phyloP scores from a whole-genome alignment of 2,888 invertebrate genomes.

The Taenaris catops region DNA sequence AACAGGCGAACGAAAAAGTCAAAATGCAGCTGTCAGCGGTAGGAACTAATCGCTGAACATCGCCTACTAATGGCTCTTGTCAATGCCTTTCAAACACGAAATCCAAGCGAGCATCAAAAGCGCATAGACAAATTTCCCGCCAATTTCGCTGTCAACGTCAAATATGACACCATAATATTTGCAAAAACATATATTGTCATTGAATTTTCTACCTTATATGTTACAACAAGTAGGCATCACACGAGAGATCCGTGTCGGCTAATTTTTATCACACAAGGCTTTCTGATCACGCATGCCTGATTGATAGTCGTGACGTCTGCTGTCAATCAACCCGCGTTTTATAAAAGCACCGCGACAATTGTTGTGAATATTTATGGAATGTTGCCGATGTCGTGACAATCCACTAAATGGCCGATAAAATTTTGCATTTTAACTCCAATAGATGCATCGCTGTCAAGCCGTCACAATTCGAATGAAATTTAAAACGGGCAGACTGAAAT shows the following conservation, averaged over 20 bases:
- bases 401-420: conserved; percentile 54
- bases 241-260: conserved; percentile 23
- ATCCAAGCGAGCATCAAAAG: conserved; percentile 44
- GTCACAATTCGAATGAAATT: conserved; percentile 36
- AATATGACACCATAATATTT: conserved; percentile 36
- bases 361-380: conserved; percentile 72
- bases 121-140: conserved; percentile 62
- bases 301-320: conserved; percentile 61
- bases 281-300: conserved; percentile 56
- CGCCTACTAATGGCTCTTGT: conserved; percentile 31
- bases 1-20: conserved; percentile 30
- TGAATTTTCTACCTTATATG: conserved; percentile 32
- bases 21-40: conserved; percentile 36
- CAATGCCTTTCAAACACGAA: conserved; percentile 37
- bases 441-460: conserved; percentile 36
- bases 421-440: conserved; percentile 56
- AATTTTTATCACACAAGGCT: conserved; percentile 26
- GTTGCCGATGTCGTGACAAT: conserved; percentile 45
- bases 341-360: conserved; percentile 58
- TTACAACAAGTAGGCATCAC: conserved; percentile 13
- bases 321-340: conserved; percentile 61
- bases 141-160: conserved; percentile 46
- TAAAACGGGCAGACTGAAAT: conserved; percentile 47
- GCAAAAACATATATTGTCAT: conserved; percentile 34
- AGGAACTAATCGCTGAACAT: conserved; percentile 30